Base-by-base conservation (phyloP, 2,113 vertebrate genomes). In the Urocynchramus pylzowi region DNA sequence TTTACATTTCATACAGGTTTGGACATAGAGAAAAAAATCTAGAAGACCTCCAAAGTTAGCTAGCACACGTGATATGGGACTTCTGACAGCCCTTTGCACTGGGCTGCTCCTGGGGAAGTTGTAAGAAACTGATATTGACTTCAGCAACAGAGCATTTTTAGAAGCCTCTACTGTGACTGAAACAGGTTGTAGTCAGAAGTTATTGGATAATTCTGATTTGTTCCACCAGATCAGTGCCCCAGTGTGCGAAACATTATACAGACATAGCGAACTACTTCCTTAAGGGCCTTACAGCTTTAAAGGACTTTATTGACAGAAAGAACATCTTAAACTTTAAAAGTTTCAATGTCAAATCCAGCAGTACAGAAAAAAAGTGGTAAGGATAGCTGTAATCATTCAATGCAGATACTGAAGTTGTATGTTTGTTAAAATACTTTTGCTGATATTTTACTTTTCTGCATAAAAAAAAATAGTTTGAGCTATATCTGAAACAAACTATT, bases 151-250 rank as follows among this genome's bases (percentile, higher is more conserved):
- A 91, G 45, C n/a, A n/a, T 33, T 93, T 87, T 76, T 47, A 80
- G 82, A 93, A 87, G 75, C 54, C 57, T 91, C 79, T 70, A 16
- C 35, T 0, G 6, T 65, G 78, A 61, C 47, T 93, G 82, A 88
- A 85, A 67, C 33, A 67, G 33, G 27, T 41, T 4, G 7, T 75
- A 89, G 80, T 64, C 44, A 70, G 50, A 96, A 75, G 11, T 84
- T 95, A 92, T 80, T 52, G 68, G 87, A 84, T 76, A 85, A 64
- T 85, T 93, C 61, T 79, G 27, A 7, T 95, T 94, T 94, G 37
- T 83, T 94, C 67, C 68, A 70, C 54, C 42, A 93, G 54, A 88
- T 84, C 71, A 45, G 84, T 81, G 65, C 74, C 74, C 41, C 57
- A 41, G 89, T 33, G 57, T 45, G 63, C 49, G 76, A 89, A 89